Evolutionary conservation across 2,797 vertebrate species (phyloP).

Genomic region (Oryzias sinensis): DNA sequence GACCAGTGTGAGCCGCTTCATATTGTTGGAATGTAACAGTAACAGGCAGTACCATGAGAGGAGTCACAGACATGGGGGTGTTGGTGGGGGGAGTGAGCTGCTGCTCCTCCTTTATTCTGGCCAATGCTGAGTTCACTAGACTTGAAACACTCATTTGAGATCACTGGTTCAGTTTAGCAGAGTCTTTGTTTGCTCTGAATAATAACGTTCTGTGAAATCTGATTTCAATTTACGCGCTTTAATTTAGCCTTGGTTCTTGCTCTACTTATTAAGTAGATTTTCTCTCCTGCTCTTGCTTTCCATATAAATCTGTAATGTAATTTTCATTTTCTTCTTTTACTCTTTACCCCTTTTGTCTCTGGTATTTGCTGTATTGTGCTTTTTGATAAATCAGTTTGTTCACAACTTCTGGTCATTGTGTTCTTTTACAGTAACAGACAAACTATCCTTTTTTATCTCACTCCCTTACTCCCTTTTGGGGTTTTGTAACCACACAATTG

Average conservation of each 20-base stretch:
- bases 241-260: too few species aligned
- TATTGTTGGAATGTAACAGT: slow-evolving; percentile 71
- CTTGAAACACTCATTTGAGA: slow-evolving; percentile 42
- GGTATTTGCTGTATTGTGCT: not conserved
- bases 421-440: not conserved
- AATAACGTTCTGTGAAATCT: too few species aligned
- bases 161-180: slow-evolving; percentile 10
- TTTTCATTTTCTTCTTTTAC: slow-evolving; percentile 11
- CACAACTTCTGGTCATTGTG: slow-evolving; percentile 15
- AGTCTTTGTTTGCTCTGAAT: not conserved
- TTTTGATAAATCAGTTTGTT: not conserved
- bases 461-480: too few species aligned
- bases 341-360: not conserved
- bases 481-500: not conserved
- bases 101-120: slow-evolving; percentile 46
- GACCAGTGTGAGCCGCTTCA: slow-evolving; percentile 52
- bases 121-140: slow-evolving; percentile 41
- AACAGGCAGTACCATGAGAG: slow-evolving; percentile 74
- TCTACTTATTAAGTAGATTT: too few species aligned
- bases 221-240: too few species aligned
- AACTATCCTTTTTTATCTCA: not conserved
- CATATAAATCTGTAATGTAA: not conserved
- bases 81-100: slow-evolving; percentile 10
- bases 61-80: slow-evolving; percentile 33
- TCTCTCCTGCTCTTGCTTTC: not conserved